Conservation (phyloP, 2,888 invertebrate species). For the Himalopsyche anomala region DNA sequence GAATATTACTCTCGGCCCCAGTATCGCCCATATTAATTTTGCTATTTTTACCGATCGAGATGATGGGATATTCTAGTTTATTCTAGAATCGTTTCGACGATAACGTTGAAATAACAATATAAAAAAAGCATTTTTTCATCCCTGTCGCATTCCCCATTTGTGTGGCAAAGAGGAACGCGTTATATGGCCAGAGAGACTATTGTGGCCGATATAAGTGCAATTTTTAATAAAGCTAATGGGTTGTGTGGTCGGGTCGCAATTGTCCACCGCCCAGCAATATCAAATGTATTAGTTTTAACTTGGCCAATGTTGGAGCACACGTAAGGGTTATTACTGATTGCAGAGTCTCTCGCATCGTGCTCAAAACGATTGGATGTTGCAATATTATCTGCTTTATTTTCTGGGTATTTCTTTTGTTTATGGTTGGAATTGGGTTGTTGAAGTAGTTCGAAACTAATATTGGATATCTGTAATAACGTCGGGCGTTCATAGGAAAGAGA, state of each 20-base stretch:
- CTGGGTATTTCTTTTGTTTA: too few species aligned
- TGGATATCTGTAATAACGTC: background rate
- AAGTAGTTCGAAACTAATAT: background rate
- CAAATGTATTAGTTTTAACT: constrained; percentile 52
- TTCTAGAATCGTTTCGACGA: background rate
- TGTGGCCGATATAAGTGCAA: constrained; percentile 46
- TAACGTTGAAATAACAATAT: background rate
- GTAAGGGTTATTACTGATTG: constrained; percentile 38
- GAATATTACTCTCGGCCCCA: too few species aligned
- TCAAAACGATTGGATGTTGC: constrained; percentile 13
- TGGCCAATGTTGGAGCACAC: constrained; percentile 48
- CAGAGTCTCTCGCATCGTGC: constrained; percentile 2
- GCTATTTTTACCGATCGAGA: background rate
- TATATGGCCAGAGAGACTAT: background rate
- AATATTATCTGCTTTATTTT: background rate
- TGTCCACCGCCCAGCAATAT: constrained; percentile 48
- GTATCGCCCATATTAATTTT: background rate
- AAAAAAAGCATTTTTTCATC: background rate
- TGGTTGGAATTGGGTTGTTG: background rate
- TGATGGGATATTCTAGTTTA: background rate
- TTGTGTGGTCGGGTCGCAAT: constrained; percentile 49
- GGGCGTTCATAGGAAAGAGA: too few species aligned
- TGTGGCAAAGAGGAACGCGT: constrained; percentile 37
- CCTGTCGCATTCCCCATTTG: constrained; percentile 37
- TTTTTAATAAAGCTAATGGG: constrained; percentile 64